These are phyloP conservation scores for Dicrurus megarhynchus DNA, from an alignment of 2,113 vertebrate genomes.

Conservation along the genomic window DNA sequence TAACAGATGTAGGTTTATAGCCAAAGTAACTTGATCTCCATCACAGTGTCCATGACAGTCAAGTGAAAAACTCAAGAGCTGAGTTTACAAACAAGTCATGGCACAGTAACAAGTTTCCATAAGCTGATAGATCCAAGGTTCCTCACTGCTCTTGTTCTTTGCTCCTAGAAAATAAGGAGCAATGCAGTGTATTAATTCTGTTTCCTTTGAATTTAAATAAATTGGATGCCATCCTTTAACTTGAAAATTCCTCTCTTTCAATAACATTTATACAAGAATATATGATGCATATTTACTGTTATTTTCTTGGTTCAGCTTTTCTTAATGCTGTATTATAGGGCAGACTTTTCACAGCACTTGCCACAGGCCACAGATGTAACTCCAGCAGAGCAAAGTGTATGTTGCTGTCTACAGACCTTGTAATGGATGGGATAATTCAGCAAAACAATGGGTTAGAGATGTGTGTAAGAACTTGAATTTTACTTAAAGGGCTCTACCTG, in stretches of 20 bases:
- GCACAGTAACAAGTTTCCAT: background rate
- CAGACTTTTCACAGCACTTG: background rate
- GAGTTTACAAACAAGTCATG: background rate
- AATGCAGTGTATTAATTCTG: background rate
- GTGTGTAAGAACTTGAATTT: background rate
- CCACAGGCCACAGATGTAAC: background rate
- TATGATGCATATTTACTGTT: background rate
- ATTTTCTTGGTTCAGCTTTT: background rate
- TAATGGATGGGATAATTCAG: background rate
- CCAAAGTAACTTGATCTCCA: background rate
- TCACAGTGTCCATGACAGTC: background rate
- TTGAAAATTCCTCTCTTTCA: background rate
- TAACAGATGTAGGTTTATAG: background rate
- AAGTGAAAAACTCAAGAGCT: background rate
- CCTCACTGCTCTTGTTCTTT: background rate
- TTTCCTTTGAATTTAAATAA: background rate
- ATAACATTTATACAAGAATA: background rate
- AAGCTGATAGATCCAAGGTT: background rate
- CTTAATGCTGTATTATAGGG: background rate
- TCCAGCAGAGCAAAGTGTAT: background rate
- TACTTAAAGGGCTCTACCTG: background rate
- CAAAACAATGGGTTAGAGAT: background rate
- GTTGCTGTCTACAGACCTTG: background rate
- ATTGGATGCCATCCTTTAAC: background rate
- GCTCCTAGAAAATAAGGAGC: background rate